phyloP scores from a whole-genome alignment of 2,888 invertebrate genomes.

The Agrochola circellaris region DNA sequence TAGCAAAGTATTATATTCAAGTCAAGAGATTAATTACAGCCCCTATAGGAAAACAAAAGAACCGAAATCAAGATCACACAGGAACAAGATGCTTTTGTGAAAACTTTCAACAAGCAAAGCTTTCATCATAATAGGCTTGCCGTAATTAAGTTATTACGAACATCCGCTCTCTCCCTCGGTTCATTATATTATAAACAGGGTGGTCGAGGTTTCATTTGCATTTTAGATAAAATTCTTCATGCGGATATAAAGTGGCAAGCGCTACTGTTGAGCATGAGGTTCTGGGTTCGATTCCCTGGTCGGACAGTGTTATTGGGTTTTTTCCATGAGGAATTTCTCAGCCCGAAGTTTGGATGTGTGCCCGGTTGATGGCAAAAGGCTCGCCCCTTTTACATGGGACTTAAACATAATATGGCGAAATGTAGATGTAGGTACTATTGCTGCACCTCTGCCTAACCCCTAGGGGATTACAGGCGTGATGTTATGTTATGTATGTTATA shows the following conservation, averaged over 20 bases:
- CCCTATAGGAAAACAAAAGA: conserved; percentile 40
- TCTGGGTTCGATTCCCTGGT: too few relatives aligned
- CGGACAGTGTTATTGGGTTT: too few relatives aligned
- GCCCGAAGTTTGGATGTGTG: too few relatives aligned
- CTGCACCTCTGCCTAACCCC: too few relatives aligned
- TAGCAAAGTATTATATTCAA: conserved; percentile 38
- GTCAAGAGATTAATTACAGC: conserved; percentile 36
- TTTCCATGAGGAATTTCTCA: too few relatives aligned
- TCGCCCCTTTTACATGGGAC: too few relatives aligned
- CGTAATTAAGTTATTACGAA: conserved; percentile 48
- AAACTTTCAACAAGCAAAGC: conserved; percentile 50
- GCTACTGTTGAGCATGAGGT: too few relatives aligned
- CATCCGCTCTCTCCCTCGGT: conserved; percentile 11
- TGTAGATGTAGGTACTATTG: too few relatives aligned
- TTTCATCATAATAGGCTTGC: conserved; percentile 19
- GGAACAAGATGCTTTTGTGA: conserved; percentile 36
- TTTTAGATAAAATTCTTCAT: background rate
- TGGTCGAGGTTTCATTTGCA: conserved; percentile 7
- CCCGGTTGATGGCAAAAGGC: too few relatives aligned
- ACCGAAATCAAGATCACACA: conserved; percentile 40
- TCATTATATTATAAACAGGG: conserved; percentile 13
- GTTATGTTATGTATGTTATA: too few relatives aligned
- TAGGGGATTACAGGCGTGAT: too few relatives aligned
- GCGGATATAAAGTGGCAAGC: background rate
- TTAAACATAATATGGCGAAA: too few relatives aligned